phyloP scores from a whole-genome alignment of 1,140 invertebrate species.

The Euborellia annulipes region DNA sequence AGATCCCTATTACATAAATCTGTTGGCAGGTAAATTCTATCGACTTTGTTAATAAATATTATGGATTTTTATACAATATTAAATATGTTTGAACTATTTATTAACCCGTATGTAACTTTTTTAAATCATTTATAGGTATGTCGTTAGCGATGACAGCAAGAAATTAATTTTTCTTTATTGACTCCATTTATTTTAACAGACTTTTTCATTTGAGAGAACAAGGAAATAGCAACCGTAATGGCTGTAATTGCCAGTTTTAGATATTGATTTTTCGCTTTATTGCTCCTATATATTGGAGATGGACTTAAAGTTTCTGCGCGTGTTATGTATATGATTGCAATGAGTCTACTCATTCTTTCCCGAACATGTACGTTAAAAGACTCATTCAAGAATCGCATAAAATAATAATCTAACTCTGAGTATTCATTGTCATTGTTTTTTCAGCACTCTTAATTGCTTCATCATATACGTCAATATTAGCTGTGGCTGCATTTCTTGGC shows the following conservation, averaged over 20 bases:
- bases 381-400: too few relatives aligned
- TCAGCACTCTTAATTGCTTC: neutral
- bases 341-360: slow-evolving; percentile 42
- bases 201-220: slow-evolving; percentile 36
- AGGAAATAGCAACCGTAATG: slow-evolving; percentile 40
- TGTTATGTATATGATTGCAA: slow-evolving; percentile 47
- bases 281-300: slow-evolving; percentile 42
- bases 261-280: slow-evolving; percentile 40
- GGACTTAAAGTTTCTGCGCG: slow-evolving; percentile 45
- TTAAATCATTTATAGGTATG: slow-evolving; percentile 41
- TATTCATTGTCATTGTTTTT: too few relatives aligned
- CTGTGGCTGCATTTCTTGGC: slow-evolving; percentile 39
- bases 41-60: too few relatives aligned
- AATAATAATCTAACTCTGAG: too few relatives aligned
- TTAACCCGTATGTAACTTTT: too few relatives aligned
- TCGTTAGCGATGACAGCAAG: slow-evolving; percentile 47
- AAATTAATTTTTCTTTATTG: slow-evolving; percentile 47
- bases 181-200: slow-evolving; percentile 48
- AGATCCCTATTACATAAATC: too few relatives aligned
- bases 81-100: too few relatives aligned
- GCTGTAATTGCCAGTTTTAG: slow-evolving; percentile 36
- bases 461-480: slow-evolving; percentile 19
- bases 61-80: too few relatives aligned
- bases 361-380: slow-evolving; percentile 38
- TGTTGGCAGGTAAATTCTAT: too few relatives aligned